A percentile compares a stretch with the other conserved stretches of the same genome.
Evolutionary conservation across 37 sponge, comb jelly and placozoan genomes (phyloP).

Genomic region (Diacarnus erythraeanus): DNA sequence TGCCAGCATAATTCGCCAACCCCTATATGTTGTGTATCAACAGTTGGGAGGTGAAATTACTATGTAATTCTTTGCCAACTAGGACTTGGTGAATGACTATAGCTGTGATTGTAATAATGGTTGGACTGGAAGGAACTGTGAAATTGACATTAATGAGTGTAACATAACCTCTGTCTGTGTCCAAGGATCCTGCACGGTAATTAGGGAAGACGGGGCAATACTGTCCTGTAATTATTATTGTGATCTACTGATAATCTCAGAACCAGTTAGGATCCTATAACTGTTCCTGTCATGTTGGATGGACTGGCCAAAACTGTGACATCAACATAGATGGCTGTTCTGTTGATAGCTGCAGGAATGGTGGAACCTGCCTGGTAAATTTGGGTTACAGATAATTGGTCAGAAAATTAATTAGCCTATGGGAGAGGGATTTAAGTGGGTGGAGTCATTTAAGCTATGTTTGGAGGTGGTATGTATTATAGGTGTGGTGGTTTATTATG

Average conservation of each 20-base stretch:
- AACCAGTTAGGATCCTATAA: conserved; percentile 25
- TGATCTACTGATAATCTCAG: conserved; percentile 5
- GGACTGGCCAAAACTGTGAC: conserved; percentile 64
- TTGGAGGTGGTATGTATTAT: too few species aligned
- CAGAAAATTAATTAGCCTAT: neutral
- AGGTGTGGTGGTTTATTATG: too few species aligned
- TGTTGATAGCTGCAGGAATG: conserved; percentile 41
- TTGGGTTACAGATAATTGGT: neutral
- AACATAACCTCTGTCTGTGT: neutral
- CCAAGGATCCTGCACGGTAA: conserved; percentile 21
- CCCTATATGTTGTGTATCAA: neutral
- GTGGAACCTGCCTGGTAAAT: conserved; percentile 45
- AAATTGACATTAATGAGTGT: conserved; percentile 29
- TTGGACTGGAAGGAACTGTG: conserved; percentile 34
- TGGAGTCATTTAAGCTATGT: too few species aligned
- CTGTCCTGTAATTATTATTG: neutral
- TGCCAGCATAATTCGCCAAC: too few species aligned
- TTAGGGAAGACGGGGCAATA: too few species aligned
- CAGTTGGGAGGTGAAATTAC: neutral
- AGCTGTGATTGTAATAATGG: conserved; percentile 10
- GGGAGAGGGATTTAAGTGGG: too few species aligned
- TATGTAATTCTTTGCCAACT: neutral
- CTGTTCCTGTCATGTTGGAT: conserved; percentile 61
- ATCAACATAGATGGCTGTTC: conserved; percentile 38
- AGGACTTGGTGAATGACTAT: conserved; percentile 3